These are phyloP conservation scores for Lissocephala sabroskyi DNA, from an alignment of 2,888 invertebrate genomes.

Conservation along the genomic window DNA sequence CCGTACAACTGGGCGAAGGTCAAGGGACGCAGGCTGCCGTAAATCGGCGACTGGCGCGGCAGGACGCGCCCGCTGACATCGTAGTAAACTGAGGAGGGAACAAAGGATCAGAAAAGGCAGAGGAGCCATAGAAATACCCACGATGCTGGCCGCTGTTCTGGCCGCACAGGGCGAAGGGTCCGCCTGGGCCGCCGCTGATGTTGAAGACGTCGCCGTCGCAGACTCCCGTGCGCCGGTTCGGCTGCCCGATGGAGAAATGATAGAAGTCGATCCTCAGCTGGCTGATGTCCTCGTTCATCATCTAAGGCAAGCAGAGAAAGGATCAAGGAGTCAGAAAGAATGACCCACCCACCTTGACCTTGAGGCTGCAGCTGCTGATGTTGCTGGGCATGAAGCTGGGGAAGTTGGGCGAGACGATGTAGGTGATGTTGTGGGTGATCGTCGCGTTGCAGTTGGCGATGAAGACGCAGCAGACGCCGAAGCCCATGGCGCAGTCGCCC, in stretches of 20 bases:
- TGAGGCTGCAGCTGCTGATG: conserved; percentile 80
- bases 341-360: conserved; percentile 73
- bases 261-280: conserved; percentile 88
- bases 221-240: conserved; percentile 83
- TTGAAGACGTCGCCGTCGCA: conserved; percentile 84
- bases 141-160: conserved; percentile 89
- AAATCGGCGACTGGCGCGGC: conserved; percentile 53
- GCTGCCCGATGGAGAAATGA: conserved; percentile 88
- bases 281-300: conserved; percentile 84
- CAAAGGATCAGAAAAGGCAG: neutral
- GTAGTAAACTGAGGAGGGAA: conserved; percentile 67
- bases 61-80: conserved; percentile 61
- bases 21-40: conserved; percentile 46
- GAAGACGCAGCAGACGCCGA: conserved; percentile 89
- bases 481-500: conserved; percentile 86
- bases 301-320: conserved; percentile 49
- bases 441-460: conserved; percentile 82
- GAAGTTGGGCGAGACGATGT: conserved; percentile 87
- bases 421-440: conserved; percentile 85
- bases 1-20: conserved; percentile 34
- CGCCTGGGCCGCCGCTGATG: conserved; percentile 75
- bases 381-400: conserved; percentile 81
- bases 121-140: conserved; percentile 72
- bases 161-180: conserved; percentile 81
- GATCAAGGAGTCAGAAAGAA: too few species aligned